Conservation (phyloP, 1,140 invertebrate species). For the Archivesica marissinica region DNA sequence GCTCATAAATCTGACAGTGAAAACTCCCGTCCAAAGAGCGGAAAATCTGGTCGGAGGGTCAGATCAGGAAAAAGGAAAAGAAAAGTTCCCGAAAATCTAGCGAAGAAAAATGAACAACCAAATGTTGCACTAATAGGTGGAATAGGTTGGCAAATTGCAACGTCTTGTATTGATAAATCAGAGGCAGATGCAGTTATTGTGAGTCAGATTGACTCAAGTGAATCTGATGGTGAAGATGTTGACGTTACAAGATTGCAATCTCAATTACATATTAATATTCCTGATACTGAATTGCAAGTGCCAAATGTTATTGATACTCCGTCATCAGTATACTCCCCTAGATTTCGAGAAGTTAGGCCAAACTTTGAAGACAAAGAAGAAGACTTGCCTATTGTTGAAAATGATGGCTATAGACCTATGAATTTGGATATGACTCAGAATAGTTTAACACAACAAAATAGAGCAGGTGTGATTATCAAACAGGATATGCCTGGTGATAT, state of each 20-base stretch:
- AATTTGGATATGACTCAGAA: conserved; percentile 77
- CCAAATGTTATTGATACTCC: conserved; percentile 41
- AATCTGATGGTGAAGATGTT: conserved; percentile 69
- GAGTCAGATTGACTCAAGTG: conserved; percentile 59
- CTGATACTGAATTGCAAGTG: conserved; percentile 15
- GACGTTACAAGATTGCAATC: conserved; percentile 15
- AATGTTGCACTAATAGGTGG: conserved; percentile 79
- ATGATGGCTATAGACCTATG: conserved; percentile 78
- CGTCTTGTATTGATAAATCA: conserved; percentile 75
- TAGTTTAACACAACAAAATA: conserved; percentile 34
- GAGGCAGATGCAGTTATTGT: conserved; percentile 72
- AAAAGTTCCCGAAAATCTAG: conserved; percentile 56
- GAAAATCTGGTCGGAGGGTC: conserved; percentile 65
- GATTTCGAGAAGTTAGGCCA: conserved; percentile 66
- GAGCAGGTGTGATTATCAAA: conserved; percentile 47
- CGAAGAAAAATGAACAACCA: conserved; percentile 68
- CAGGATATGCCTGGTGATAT: conserved; percentile 55
- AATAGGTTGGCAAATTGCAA: conserved; percentile 81
- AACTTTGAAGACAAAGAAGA: neutral
- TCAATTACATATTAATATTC: conserved; percentile 14
- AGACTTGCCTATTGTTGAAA: conserved; percentile 66
- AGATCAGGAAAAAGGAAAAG: conserved; percentile 68
- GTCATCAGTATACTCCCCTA: conserved; percentile 60
- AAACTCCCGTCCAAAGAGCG: conserved; percentile 71
- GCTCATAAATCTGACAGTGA: conserved; percentile 68